A percentile compares a stretch with the other conserved stretches of the same genome.
Evolutionary conservation across 2,797 vertebrate genomes (phyloP).

Genomic region (Enteromius radiatus): DNA sequence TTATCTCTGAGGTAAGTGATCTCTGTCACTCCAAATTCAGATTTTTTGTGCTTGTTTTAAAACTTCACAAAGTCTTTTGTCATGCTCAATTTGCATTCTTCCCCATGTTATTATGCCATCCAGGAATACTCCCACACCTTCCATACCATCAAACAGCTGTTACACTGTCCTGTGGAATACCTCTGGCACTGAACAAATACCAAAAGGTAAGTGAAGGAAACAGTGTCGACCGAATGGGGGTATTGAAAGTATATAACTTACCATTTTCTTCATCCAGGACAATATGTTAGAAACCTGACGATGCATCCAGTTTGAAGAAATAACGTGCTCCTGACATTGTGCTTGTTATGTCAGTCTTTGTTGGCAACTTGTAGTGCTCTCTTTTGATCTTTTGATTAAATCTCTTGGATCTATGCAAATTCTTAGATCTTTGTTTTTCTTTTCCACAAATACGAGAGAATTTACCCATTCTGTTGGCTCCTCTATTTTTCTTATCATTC

Average conservation of each 20-base stretch:
- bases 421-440: not conserved
- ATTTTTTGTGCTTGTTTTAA: not conserved
- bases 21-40: not conserved
- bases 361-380: conserved; percentile 12
- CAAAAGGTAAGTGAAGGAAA: not conserved
- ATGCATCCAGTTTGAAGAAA: too few relatives aligned
- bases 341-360: too few relatives aligned
- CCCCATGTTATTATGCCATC: not conserved
- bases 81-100: not conserved
- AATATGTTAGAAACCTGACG: too few relatives aligned
- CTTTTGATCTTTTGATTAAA: not conserved
- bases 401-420: not conserved
- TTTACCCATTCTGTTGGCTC: conserved; percentile 16
- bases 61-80: not conserved
- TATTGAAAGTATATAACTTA: not conserved
- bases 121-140: not conserved
- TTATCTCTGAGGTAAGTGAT: not conserved
- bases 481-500: conserved; percentile 14
- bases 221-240: not conserved
- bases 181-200: not conserved
- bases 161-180: conserved; percentile 1
- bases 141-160: not conserved
- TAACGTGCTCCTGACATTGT: too few relatives aligned
- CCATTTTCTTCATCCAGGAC: too few relatives aligned
- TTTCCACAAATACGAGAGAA: conserved; percentile 19